phyloP scores from a whole-genome alignment of 2,797 vertebrate genomes.

The Meda fulgida region DNA sequence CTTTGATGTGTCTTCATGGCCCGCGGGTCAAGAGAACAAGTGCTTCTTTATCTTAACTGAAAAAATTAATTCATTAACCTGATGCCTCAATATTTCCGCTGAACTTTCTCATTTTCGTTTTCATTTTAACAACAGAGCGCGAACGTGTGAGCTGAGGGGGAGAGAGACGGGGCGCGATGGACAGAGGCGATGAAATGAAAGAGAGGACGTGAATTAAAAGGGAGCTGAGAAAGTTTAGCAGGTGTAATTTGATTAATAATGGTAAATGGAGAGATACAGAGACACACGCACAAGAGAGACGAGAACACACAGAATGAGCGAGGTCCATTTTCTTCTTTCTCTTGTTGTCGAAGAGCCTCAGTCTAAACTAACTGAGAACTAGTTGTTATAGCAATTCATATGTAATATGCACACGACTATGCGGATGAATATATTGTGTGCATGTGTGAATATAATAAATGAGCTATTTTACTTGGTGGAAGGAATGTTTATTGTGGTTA shows the following conservation, averaged over 20 bases:
- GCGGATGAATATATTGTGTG: no score
- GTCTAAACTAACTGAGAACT: not conserved
- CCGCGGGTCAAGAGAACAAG: slow-evolving; percentile 76
- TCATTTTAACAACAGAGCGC: slow-evolving; percentile 36
- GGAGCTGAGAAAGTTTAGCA: slow-evolving; percentile 72
- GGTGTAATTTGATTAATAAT: slow-evolving; percentile 81
- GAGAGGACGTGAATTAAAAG: slow-evolving; percentile 63
- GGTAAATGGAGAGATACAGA: slow-evolving; percentile 67
- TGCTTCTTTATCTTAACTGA: slow-evolving; percentile 83
- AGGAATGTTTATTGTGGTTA: not conserved
- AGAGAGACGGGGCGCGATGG: not conserved
- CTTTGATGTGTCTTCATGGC: slow-evolving; percentile 79
- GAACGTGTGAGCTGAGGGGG: not conserved
- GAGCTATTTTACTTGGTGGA: not conserved
- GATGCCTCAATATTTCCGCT: slow-evolving; percentile 75
- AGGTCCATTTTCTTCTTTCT: not conserved
- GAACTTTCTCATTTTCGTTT: slow-evolving; percentile 65
- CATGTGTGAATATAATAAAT: not conserved
- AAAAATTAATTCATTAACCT: slow-evolving; percentile 86
- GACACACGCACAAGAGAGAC: not conserved
- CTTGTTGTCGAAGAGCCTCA: not conserved
- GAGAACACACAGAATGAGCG: not conserved
- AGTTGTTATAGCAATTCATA: not conserved
- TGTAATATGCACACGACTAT: not conserved
- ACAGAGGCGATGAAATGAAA: slow-evolving; percentile 48